Evolutionary conservation across 2,888 invertebrate genomes (phyloP), one percentile per base, ranked within the genome.

Genomic region (Caenorhabditis wallacei): DNA sequence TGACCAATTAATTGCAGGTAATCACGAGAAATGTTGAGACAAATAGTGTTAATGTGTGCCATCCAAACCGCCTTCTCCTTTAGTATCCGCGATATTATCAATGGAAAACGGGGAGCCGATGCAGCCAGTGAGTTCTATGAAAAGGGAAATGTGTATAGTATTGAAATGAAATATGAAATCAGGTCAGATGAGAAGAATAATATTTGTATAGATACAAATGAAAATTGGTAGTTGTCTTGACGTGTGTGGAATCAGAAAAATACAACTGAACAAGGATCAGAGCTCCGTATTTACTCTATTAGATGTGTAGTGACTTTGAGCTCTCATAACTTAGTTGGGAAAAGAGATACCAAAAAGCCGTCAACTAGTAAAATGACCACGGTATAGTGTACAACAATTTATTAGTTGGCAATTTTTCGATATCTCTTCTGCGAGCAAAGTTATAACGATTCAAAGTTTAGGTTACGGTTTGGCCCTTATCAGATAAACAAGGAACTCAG

Each of bases 51-150:
- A 75, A 59, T 83, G 66, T 79, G 75, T 30, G 80, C 75, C 54
- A 68, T 79, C 68, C 75, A 83, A 46, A 64, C 69, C 57, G 69
- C 71, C 18, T 68, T 40, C 48, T 84, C 87, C 26, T 88, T 88
- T 72, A 87, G 87, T 75, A 88, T 88, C 75, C 85, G 88, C 13
- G 88, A 88, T 63, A 80, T 86, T 56, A 84, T 88, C 75, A 82
- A 84, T 40, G 87, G 86, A 66, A 61, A 84, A 79, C 76, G 86
- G 82, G 78, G 81, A 76, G 85, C 68, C 59, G 79, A 79, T 63
- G 61, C 80, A 71, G 66, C 76, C 43, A 71, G 80, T 84, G 46
- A 56, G 81, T 74, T 64, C 16, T 68, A 2, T 1, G 48, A 64
- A 48, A 4, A 54, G 13, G 16, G 24, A 26, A 46, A 48, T 48